Percentiles rank a stretch among this genome's conserved stretches.
These are phyloP conservation scores for Sialia sialis DNA, from an alignment of 2,113 vertebrate genomes.

Conservation along the genomic window DNA sequence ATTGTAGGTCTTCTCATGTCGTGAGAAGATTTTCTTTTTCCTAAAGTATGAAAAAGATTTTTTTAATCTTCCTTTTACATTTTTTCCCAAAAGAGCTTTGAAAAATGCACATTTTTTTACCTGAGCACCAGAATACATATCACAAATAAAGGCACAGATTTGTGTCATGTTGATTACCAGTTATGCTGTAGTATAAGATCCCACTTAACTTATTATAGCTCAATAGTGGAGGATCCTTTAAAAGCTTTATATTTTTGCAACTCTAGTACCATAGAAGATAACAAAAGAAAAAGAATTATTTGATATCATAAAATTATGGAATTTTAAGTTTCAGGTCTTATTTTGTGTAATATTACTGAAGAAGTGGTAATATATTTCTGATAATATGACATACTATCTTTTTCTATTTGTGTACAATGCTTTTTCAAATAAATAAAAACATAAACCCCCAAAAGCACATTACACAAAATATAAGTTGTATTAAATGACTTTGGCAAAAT, in stretches of 20 bases:
- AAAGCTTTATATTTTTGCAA: neutral
- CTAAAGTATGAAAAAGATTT: neutral
- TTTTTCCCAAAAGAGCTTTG: neutral
- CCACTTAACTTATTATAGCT: neutral
- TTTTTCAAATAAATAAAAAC: neutral
- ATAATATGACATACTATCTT: neutral
- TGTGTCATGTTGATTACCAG: neutral
- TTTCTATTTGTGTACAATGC: neutral
- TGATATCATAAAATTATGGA: neutral
- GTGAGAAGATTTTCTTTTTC: neutral
- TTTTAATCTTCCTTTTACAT: neutral
- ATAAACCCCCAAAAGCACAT: neutral
- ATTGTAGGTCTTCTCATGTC: constrained; percentile 5
- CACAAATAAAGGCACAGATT: neutral
- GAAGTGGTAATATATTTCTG: neutral
- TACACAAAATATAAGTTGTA: neutral
- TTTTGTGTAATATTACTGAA: neutral
- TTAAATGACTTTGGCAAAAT: neutral
- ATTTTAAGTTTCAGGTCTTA: neutral
- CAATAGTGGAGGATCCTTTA: neutral
- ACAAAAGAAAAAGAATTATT: neutral
- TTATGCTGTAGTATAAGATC: neutral
- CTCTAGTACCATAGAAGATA: neutral
- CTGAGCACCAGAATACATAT: neutral
- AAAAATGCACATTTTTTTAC: neutral